Evolutionary conservation across 2,888 invertebrate species (phyloP), one percentile per base, ranked within the genome.

Genomic region (Dioctria rufipes): DNA sequence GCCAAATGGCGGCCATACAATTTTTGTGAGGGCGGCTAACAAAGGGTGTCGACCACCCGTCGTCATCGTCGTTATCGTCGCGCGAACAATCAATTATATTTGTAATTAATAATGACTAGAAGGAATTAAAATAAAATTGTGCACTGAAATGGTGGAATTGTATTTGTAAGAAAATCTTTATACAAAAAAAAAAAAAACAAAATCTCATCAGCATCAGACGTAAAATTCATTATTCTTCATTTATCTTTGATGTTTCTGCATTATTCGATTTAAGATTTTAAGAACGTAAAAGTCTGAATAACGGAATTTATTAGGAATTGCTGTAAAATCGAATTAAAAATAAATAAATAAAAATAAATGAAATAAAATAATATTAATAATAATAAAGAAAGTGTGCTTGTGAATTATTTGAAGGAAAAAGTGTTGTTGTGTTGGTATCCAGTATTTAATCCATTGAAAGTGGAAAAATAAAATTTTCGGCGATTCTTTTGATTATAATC

Each of bases 1-100:
- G 77, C 80, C 80, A 46, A 3, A 67, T 58, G 73, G 69, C 60
- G 80, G 80, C 60, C 63, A 49, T 54, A 46, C 61, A 67, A 46
- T 67, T 71, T 80, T 46, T 37, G 80, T 77, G 80, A 77, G 63
- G 77, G 65, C 69, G 77, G 80, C 80, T 71, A 78, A 61, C n/a
- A 80, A 49, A 71, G 60, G 63, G 46, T 66, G 71, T 71, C 51
- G n/a, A 71, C 54, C 6, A 51, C 71, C 54, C 54, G 5, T 60
- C 67, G 42, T 25, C 2, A 2, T 25, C 25, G 25, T 11, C 49
- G 37, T 67, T 67, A 51, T 51, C 42, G 46, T 49, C 46, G 67
- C 13, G 54, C 51, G 42, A 71, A 71, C 25, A 40, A 46, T 11
- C 37, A 40, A 71, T 4, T 51, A 71, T 46, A 37, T 71, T 71